These are phyloP conservation scores for Thamnophis elegans DNA, from an alignment of 2,797 vertebrate genomes.

Conservation along the genomic window DNA sequence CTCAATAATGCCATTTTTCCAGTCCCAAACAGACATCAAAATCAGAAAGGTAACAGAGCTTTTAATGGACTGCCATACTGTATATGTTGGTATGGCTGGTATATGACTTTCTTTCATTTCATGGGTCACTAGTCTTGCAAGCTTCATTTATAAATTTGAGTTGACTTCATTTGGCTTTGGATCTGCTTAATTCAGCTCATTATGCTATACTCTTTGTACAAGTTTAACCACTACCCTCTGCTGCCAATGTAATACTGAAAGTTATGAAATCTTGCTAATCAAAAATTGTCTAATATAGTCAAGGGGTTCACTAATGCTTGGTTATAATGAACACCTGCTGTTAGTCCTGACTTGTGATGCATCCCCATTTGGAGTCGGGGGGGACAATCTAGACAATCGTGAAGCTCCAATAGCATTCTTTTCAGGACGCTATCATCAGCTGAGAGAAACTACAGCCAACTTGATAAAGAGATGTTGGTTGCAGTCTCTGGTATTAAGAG, in stretches of 20 bases:
- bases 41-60: not conserved
- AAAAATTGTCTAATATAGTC: not conserved
- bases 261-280: not conserved
- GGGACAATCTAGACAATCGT: no score
- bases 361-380: no score
- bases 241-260: not conserved
- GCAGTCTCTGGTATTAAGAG: no score
- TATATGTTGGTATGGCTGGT: not conserved
- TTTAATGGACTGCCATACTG: not conserved
- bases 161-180: not conserved
- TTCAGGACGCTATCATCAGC: no score
- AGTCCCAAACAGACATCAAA: not conserved
- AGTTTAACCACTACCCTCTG: not conserved
- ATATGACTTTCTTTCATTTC: not conserved
- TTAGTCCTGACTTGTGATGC: no score
- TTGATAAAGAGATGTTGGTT: no score
- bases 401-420: no score
- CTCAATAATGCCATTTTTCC: not conserved
- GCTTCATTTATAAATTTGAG: not conserved
- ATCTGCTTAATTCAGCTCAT: not conserved
- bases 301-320: not conserved
- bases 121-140: not conserved
- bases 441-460: no score
- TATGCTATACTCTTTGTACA: not conserved
- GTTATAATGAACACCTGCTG: no score